Percentiles rank a stretch among this genome's conserved stretches.
Conservation (phyloP, 2,797 vertebrate species). For the Garrulus glandarius region DNA sequence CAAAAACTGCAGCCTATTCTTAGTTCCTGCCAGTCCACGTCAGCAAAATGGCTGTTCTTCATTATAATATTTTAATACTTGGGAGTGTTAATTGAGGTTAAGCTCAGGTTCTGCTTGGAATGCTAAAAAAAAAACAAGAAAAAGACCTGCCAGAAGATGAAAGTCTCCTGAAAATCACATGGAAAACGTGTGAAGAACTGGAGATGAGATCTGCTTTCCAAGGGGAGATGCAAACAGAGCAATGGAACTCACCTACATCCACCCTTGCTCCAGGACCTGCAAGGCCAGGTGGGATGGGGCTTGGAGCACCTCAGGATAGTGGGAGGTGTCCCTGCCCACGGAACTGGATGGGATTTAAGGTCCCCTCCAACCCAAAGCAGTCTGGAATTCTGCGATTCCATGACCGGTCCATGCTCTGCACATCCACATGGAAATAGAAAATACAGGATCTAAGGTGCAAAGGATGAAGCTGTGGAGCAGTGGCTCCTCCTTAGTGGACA, state of each 20-base stretch:
- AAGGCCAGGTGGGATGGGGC: not conserved
- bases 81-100: slow-evolving; percentile 50
- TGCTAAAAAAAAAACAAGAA: not conserved
- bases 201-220: not conserved
- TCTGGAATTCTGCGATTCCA: not conserved
- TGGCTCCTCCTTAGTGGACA: accelerated
- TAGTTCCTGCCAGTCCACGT: not conserved
- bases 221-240: not conserved
- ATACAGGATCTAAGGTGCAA: accelerated
- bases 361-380: not conserved
- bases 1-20: slow-evolving; percentile 21
- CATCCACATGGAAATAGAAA: accelerated
- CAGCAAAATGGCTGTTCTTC: slow-evolving; percentile 14
- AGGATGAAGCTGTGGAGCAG: not conserved
- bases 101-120: not conserved
- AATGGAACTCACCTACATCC: accelerated
- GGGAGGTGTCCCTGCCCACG: not conserved
- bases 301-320: not conserved
- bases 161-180: not conserved
- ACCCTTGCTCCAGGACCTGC: not conserved
- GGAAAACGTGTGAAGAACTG: not conserved
- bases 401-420: not conserved
- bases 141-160: not conserved
- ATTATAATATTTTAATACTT: slow-evolving; percentile 6
- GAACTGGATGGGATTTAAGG: not conserved